Percentiles rank a stretch among this genome's conserved stretches.
Evolutionary conservation across 2,113 vertebrate species (phyloP).

Genomic region (Urocolius indicus): DNA sequence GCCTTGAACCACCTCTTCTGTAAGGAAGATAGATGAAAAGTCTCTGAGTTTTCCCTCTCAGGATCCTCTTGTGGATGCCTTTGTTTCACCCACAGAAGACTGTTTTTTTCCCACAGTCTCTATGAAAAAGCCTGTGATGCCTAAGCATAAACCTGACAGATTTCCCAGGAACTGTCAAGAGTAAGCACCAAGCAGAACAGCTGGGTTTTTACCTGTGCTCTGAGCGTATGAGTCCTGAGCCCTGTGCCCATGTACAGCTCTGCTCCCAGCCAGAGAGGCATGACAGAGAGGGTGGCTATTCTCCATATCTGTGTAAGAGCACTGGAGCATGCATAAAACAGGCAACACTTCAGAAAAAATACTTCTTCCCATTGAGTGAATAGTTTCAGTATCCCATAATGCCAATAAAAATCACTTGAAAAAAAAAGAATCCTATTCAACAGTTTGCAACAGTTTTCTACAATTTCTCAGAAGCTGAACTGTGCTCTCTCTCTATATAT

Average conservation of each 20-base stretch:
- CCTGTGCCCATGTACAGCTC: accelerated
- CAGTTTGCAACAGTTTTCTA: not conserved
- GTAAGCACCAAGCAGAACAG: not conserved
- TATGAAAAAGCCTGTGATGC: not conserved
- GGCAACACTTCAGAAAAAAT: not conserved
- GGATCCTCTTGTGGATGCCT: not conserved
- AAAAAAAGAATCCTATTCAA: not conserved
- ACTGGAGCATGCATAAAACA: accelerated
- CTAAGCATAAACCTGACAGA: not conserved
- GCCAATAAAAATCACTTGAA: not conserved
- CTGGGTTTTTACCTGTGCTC: not conserved
- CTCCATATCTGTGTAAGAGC: not conserved
- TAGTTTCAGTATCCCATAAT: not conserved
- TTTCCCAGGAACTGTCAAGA: not conserved
- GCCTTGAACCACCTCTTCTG: not conserved
- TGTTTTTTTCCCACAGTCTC: not conserved
- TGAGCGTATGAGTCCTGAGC: not conserved
- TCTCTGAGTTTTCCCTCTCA: not conserved
- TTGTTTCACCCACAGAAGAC: not conserved
- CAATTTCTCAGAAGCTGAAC: not conserved
- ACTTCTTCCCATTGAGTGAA: not conserved
- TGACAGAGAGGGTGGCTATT: accelerated
- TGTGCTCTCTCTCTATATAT: not conserved
- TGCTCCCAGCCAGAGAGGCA: not conserved
- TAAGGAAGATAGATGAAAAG: not conserved